Percentiles rank a stretch among this genome's conserved stretches.
These are phyloP conservation scores for Scytalopus superciliaris DNA, from an alignment of 2,113 vertebrate species.

Conservation along the genomic window DNA sequence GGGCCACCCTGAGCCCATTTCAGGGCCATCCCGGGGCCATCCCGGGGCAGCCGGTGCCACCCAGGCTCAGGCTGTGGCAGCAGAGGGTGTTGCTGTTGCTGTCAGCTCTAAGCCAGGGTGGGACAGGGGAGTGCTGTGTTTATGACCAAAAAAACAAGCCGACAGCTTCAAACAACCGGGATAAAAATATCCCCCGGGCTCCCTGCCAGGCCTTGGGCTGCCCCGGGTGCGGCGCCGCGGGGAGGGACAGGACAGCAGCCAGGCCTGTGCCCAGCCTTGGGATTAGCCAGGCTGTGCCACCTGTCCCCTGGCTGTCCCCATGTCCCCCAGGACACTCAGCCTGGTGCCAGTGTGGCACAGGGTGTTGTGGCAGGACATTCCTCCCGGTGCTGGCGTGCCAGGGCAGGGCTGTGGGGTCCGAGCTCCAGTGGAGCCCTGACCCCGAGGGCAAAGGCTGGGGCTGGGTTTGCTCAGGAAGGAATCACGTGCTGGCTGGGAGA, in stretches of 20 bases:
- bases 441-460: not conserved
- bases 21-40: not conserved
- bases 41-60: not conserved
- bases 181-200: slow-evolving; percentile 4
- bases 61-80: not conserved
- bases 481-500: not conserved
- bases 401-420: not conserved
- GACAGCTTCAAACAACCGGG: not conserved
- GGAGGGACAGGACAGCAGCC: not conserved
- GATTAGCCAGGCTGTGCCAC: not conserved
- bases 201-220: not conserved
- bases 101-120: not conserved
- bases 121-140: not conserved
- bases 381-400: not conserved
- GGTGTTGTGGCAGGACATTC: fast-evolving
- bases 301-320: not conserved
- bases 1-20: not conserved
- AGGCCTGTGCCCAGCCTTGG: not conserved
- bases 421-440: not conserved
- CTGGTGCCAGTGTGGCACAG: fast-evolving
- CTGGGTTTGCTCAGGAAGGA: not conserved
- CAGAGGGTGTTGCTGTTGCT: not conserved
- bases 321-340: not conserved
- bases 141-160: not conserved
- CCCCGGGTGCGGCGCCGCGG: not conserved